A percentile compares a stretch with the other conserved stretches of the same genome.
Evolutionary conservation across 2,113 vertebrate species (phyloP).

Genomic region (Pelmatolapia mariae): DNA sequence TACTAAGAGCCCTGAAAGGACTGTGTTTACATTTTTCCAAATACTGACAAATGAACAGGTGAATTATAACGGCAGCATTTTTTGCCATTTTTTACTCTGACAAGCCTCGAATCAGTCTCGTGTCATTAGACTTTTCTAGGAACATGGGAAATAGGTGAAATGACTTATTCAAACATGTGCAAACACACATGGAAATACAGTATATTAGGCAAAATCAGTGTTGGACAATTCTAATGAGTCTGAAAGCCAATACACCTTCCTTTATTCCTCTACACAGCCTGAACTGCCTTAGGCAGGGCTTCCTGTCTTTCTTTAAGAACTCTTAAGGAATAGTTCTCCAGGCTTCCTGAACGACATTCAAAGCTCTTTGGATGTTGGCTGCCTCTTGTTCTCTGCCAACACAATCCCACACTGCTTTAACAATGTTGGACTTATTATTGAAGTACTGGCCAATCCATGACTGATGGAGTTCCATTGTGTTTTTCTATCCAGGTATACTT

Average conservation of each 20-base stretch:
- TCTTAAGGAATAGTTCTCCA: not conserved
- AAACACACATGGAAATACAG: not conserved
- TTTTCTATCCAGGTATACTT: not conserved
- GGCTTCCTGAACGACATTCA: not conserved
- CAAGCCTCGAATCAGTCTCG: not conserved
- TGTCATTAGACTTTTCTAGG: not conserved
- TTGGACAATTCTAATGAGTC: not conserved
- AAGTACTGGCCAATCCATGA: not conserved
- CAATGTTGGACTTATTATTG: not conserved
- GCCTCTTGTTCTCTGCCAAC: not conserved
- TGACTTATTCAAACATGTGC: not conserved
- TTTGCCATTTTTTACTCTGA: not conserved
- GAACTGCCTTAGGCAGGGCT: not conserved
- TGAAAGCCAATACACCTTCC: accelerated
- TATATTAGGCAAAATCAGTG: not conserved
- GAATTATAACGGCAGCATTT: not conserved
- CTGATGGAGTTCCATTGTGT: not conserved
- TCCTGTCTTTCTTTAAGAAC: accelerated
- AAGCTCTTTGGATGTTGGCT: not conserved
- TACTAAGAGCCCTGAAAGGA: not conserved
- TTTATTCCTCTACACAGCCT: not conserved
- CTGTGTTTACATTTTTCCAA: accelerated
- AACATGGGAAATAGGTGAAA: not conserved
- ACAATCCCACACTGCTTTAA: not conserved
- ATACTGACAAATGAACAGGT: not conserved